phyloP scores from a whole-genome alignment of 2,888 invertebrate genomes.

The Empis stercorea region DNA sequence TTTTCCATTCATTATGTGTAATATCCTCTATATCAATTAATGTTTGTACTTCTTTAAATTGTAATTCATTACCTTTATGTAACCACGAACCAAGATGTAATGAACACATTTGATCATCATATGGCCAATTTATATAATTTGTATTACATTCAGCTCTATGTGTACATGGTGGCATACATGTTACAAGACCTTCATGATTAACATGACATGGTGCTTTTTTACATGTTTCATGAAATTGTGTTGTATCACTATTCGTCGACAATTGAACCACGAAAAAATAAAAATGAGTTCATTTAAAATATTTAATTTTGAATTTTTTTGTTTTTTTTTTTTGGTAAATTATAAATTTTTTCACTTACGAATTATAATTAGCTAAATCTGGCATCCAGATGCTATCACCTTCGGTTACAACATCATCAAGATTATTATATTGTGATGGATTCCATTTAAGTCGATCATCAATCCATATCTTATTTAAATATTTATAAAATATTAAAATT shows the following conservation, averaged over 20 bases:
- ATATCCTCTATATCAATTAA: slow-evolving; percentile 21
- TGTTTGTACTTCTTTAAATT: background rate
- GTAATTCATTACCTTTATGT: slow-evolving; percentile 8
- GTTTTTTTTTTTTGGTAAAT: too few species aligned
- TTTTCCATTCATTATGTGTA: slow-evolving; percentile 44
- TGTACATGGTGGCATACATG: slow-evolving; percentile 45
- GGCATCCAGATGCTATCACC: background rate
- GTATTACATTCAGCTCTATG: slow-evolving; percentile 47
- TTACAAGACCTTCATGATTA: slow-evolving; percentile 30
- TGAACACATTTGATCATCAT: slow-evolving; percentile 51
- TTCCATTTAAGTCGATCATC: background rate
- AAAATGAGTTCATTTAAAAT: too few species aligned
- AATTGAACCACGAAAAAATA: too few species aligned
- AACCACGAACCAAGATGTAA: slow-evolving; percentile 52
- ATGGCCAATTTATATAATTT: slow-evolving; percentile 49
- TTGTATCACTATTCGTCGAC: too few species aligned
- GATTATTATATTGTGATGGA: background rate
- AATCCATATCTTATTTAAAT: background rate
- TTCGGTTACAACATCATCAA: background rate
- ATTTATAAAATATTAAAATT: background rate
- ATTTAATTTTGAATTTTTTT: too few species aligned
- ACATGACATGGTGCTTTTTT: slow-evolving; percentile 42
- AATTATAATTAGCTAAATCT: background rate
- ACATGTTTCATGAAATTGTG: slow-evolving; percentile 5
- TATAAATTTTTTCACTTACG: background rate